These are phyloP conservation scores for Artibeus jamaicensis DNA, from an alignment of 2,797 vertebrate genomes.

Conservation along the genomic window DNA sequence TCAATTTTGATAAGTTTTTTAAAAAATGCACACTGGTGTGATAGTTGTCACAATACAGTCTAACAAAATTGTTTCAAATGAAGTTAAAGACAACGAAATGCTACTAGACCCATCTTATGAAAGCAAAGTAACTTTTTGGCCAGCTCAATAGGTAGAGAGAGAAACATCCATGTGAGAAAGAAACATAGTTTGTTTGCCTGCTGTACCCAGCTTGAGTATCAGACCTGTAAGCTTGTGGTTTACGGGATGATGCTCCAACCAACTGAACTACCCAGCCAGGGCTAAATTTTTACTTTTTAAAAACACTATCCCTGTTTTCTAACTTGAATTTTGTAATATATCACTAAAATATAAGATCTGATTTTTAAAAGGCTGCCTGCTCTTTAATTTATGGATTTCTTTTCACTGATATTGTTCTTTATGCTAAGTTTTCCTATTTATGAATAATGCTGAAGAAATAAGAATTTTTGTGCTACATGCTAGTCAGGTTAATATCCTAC, in stretches of 20 bases:
- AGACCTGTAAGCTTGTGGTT: background rate
- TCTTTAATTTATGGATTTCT: background rate
- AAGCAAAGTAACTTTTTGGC: background rate
- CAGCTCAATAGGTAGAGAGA: background rate
- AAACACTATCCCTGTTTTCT: background rate
- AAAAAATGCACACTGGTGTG: background rate
- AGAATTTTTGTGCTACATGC: background rate
- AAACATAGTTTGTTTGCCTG: background rate
- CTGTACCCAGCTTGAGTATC: background rate
- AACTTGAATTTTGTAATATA: background rate
- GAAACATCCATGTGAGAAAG: background rate
- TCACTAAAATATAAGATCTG: background rate
- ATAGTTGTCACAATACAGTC: background rate
- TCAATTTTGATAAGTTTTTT: background rate
- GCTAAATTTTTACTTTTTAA: constrained; percentile 8
- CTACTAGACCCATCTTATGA: background rate
- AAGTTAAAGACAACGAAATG: background rate
- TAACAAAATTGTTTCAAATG: background rate
- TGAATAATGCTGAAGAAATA: background rate
- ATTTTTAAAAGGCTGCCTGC: background rate
- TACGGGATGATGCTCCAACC: background rate
- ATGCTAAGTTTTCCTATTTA: background rate
- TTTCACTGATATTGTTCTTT: background rate
- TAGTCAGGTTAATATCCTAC: background rate
- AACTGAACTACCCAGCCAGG: background rate